Evolutionary conservation across 1,140 invertebrate species (phyloP).

Genomic region (Caenorhabditis briggsae): DNA sequence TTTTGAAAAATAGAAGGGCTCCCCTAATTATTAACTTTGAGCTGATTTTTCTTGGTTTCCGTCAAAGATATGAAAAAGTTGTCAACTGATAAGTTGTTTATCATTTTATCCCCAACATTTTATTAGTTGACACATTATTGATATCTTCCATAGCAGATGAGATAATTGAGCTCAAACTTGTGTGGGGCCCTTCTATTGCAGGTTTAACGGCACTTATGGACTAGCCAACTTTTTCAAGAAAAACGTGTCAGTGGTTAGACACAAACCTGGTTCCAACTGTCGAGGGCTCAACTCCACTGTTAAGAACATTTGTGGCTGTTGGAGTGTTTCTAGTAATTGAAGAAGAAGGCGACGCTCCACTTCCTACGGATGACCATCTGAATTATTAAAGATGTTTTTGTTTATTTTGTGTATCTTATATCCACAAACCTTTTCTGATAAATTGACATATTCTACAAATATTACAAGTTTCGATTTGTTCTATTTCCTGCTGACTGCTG

Average conservation of each 20-base stretch:
- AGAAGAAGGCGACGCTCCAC: conserved; percentile 25
- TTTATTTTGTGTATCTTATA: not conserved
- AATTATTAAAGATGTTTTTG: not conserved
- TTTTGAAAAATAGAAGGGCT: no score
- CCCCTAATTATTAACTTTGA: no score
- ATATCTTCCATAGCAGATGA: no score
- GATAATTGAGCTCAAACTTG: no score
- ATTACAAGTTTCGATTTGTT: conserved; percentile 41
- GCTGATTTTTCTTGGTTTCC: no score
- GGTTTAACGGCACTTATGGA: no score
- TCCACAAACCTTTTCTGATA: conserved; percentile 50
- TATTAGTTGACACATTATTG: no score
- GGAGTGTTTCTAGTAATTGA: conserved; percentile 46
- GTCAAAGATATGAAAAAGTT: no score
- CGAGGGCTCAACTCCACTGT: conserved; percentile 56
- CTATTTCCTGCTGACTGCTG: conserved; percentile 3
- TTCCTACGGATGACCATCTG: conserved; percentile 53
- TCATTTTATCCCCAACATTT: no score
- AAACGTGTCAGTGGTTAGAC: not conserved
- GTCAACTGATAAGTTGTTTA: no score
- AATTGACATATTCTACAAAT: conserved; percentile 31
- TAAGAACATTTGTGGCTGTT: conserved; percentile 25
- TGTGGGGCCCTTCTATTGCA: no score
- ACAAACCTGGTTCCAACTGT: conserved; percentile 60
- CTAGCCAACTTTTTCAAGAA: no score